These are phyloP conservation scores for Drosophila algonquin DNA, from an alignment of 2,888 invertebrate genomes.

Conservation along the genomic window DNA sequence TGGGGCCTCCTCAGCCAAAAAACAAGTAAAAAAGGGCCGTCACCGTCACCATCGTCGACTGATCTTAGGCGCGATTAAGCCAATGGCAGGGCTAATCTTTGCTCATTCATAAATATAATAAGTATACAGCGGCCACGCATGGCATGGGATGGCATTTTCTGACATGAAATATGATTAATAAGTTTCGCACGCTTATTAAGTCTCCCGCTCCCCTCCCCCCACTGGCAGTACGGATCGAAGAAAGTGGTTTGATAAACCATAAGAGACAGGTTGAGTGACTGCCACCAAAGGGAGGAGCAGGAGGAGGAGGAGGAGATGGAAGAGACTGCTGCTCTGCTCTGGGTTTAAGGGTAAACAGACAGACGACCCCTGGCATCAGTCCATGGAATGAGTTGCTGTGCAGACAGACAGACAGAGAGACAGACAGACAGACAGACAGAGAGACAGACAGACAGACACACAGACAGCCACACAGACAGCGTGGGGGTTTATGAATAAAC, in stretches of 20 bases:
- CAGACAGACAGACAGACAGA: too few species aligned
- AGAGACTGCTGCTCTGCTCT: background rate
- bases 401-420: too few species aligned
- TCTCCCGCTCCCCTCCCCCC: slow-evolving; percentile 15
- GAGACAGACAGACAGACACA: too few species aligned
- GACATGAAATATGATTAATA: slow-evolving; percentile 71
- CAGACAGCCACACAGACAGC: too few species aligned
- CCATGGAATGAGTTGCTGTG: too few species aligned
- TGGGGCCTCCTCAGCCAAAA: slow-evolving; percentile 44
- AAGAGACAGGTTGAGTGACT: slow-evolving; percentile 57
- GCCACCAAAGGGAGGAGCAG: slow-evolving; percentile 29
- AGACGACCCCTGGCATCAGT: background rate
- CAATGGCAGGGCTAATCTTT: slow-evolving; percentile 68
- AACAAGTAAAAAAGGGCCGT: slow-evolving; percentile 26
- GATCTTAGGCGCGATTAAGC: slow-evolving; percentile 74
- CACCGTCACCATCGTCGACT: background rate
- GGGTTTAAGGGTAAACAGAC: slow-evolving; percentile 18
- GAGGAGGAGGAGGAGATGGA: background rate
- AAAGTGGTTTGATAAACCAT: slow-evolving; percentile 45
- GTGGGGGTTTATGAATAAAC: slow-evolving; percentile 11
- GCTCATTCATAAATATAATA: slow-evolving; percentile 68
- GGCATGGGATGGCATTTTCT: slow-evolving; percentile 20
- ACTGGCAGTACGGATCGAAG: slow-evolving; percentile 18
- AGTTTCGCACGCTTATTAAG: slow-evolving; percentile 76
- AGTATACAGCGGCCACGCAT: slow-evolving; percentile 55